Base-by-base conservation (phyloP, 2,888 invertebrate species). In the Drosophila percnosoma region DNA sequence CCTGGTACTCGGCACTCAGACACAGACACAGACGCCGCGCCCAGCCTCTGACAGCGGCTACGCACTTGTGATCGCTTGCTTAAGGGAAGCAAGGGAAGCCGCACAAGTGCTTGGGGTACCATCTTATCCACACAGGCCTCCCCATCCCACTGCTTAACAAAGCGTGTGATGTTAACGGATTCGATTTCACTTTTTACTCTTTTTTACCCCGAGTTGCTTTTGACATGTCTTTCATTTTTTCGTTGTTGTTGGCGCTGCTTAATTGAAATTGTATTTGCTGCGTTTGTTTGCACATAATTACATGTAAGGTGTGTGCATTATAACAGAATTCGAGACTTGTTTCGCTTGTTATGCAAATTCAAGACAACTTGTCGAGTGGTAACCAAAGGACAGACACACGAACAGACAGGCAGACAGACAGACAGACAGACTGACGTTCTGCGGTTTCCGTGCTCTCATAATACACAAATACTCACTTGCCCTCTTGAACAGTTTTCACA, bases 231-330 rank as follows among this genome's bases (percentile, higher is more conserved):
- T 57, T 58, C 40, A 15, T 67, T n/a, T 21, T 21, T 38, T 38
- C 4, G 7, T 27, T 27, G 51, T 42, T 51, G 51, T 60, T 73
- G 55, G 38, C 18, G 51, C 68, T 76, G 60, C 76, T 83, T 86
- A 86, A 89, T 86, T 86, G 85, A 78, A 89, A 86, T 86, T 87
- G 73, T 82, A 86, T 86, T 86, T 89, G 73, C 73, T 64, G 80
- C 75, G 71, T 85, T 87, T 86, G 82, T 89, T 87, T 89, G 82
- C 70, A 74, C 85, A 87, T 87, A 89, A 87, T 85, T 83, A 81
- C 77, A 69, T 75, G 68, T 60, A 57, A 57, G 10, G 31, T 72
- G 74, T 72, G 62, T 70, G 64, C 58, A 69, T 75, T 66, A 66
- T 58, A 65, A 61, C 65, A 42, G 45, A 59, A 52, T n/a, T 21